Percentiles rank a stretch among this genome's conserved stretches.
phyloP scores from a whole-genome alignment of 1,140 invertebrate genomes.

The Papilio polytes region DNA sequence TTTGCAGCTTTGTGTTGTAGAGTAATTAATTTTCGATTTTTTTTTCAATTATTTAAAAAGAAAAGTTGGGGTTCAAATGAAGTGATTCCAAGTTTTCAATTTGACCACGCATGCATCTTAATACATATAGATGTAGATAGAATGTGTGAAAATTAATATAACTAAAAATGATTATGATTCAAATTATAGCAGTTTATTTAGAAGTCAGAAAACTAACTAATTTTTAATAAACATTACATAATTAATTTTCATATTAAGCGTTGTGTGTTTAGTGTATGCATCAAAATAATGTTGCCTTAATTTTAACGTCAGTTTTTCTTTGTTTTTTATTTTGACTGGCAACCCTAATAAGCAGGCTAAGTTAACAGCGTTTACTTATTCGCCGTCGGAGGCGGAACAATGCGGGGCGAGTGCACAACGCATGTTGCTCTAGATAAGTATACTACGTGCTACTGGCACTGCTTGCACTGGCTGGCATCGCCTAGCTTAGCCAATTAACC shows the following conservation, averaged over 20 bases:
- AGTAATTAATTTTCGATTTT: constrained; percentile 34
- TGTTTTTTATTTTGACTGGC: constrained; percentile 12
- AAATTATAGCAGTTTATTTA: too few species aligned
- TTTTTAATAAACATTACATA: too few species aligned
- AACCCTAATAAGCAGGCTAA: constrained; percentile 57
- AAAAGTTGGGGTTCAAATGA: background rate
- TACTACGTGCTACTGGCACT: constrained; percentile 25
- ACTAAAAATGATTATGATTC: background rate
- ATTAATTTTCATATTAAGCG: too few species aligned
- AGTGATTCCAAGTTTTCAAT: background rate
- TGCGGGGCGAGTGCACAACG: constrained; percentile 54
- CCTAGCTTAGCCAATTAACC: constrained; percentile 44
- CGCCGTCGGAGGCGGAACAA: constrained; percentile 67
- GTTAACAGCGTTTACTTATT: constrained; percentile 80
- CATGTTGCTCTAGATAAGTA: constrained; percentile 51
- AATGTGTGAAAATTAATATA: background rate
- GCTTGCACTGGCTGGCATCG: background rate
- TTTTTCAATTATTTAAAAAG: constrained; percentile 5
- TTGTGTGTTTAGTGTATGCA: too few species aligned
- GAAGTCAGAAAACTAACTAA: too few species aligned
- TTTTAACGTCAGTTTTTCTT: background rate
- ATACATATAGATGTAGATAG: background rate
- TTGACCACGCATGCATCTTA: background rate
- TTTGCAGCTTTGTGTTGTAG: constrained; percentile 6
- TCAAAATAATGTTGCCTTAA: too few species aligned